phyloP scores from a whole-genome alignment of 2,113 vertebrate species.

The Rhodinocichla rosea region DNA sequence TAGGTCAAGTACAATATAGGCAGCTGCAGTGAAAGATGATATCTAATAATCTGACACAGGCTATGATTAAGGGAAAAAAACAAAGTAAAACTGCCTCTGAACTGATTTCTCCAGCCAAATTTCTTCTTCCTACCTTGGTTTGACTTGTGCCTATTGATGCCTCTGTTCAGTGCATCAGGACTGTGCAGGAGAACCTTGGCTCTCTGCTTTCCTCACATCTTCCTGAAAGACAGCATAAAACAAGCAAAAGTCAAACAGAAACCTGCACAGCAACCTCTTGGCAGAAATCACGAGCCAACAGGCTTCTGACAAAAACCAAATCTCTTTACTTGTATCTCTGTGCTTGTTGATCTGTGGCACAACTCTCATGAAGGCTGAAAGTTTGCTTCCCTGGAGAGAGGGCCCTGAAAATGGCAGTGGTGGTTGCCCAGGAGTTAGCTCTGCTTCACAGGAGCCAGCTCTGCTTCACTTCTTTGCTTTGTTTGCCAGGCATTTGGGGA shows the following conservation, averaged over 20 bases:
- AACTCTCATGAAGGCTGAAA: neutral
- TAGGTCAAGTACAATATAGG: neutral
- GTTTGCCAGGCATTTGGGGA: neutral
- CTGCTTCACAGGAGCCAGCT: neutral
- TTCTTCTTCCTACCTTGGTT: neutral
- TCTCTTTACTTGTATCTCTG: neutral
- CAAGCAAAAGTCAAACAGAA: neutral
- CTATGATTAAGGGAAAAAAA: neutral
- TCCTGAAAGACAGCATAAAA: neutral
- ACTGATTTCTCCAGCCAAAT: neutral
- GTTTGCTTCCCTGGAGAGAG: neutral
- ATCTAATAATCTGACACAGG: neutral
- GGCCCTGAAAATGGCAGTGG: neutral
- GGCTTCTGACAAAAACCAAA: neutral
- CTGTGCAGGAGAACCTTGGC: neutral
- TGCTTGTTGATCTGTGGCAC: neutral
- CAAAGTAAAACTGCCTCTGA: neutral
- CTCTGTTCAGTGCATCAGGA: neutral
- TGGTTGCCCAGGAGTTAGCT: neutral
- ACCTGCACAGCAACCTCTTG: neutral
- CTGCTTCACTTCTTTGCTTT: neutral
- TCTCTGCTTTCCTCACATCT: neutral
- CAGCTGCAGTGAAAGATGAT: slow-evolving; percentile 36
- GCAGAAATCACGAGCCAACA: neutral
- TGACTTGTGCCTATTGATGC: neutral